Conservation (phyloP, 30 jellyfish, hydroid and myxozoan genomes). For the Turritopsis rubra region DNA sequence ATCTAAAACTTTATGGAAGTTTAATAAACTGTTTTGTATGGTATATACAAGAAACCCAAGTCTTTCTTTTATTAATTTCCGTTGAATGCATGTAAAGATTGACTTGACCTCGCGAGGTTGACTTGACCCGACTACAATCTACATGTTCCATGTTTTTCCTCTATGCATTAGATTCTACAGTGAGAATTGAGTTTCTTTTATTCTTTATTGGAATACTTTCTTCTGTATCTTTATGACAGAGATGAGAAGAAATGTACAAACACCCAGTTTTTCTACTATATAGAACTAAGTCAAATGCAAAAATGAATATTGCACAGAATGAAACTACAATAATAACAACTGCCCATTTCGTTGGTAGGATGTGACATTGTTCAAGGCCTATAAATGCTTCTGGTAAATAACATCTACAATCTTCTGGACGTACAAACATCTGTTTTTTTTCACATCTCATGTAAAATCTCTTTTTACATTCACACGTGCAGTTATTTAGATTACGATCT, state of each 20-base stretch:
- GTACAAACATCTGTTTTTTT: conserved; percentile 2
- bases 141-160: not conserved
- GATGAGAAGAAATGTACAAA: not conserved
- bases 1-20: no score
- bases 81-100: no score
- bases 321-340: conserved; percentile 20
- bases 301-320: conserved; percentile 18
- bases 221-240: conserved; percentile 4
- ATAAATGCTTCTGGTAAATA: not conserved
- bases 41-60: no score
- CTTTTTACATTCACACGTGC: conserved; percentile 34
- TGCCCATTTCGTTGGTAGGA: conserved; percentile 44
- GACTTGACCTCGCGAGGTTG: no score
- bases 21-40: no score
- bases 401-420: conserved; percentile 30
- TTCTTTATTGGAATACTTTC: conserved; percentile 18
- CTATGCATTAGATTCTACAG: conserved; percentile 13
- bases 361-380: conserved; percentile 7
- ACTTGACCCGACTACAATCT: not conserved
- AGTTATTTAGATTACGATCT: not conserved
- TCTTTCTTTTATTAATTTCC: not conserved
- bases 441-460: conserved; percentile 22
- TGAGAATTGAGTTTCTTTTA: not conserved
- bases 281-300: conserved; percentile 38
- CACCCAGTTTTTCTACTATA: conserved; percentile 37